Evolutionary conservation across 2,888 invertebrate genomes (phyloP).

Genomic region (Pachydiplax longipennis): DNA sequence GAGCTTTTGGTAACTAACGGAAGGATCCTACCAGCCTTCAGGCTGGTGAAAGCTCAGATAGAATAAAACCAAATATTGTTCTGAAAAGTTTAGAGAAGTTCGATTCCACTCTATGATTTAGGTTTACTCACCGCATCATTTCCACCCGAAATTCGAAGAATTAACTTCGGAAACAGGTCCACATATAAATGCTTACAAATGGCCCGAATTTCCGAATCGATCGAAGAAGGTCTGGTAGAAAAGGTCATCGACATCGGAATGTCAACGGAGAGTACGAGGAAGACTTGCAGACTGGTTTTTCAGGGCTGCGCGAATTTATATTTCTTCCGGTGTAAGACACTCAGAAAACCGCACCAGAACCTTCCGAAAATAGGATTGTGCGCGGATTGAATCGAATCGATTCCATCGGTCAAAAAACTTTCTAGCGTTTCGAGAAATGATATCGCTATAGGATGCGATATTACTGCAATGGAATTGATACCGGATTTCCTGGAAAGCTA

Average conservation of each 20-base stretch:
- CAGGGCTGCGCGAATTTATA: background rate
- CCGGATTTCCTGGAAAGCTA: too few relatives aligned
- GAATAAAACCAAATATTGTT: too few relatives aligned
- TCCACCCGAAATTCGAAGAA: too few relatives aligned
- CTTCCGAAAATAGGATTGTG: background rate
- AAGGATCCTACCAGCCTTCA: too few relatives aligned
- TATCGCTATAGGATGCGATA: background rate
- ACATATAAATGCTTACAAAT: background rate
- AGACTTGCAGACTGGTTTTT: background rate
- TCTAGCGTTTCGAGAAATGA: background rate
- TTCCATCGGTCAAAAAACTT: background rate
- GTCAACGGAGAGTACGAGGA: background rate
- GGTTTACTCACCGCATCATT: too few relatives aligned
- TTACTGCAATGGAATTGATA: too few relatives aligned
- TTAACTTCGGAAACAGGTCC: too few relatives aligned
- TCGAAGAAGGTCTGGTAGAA: background rate
- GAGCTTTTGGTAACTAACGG: too few relatives aligned
- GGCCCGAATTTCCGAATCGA: background rate
- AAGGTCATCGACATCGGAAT: background rate
- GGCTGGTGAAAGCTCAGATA: too few relatives aligned
- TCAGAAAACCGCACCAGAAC: background rate
- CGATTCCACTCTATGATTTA: too few relatives aligned
- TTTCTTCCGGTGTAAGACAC: background rate
- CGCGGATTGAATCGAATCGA: background rate
- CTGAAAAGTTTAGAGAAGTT: too few relatives aligned